Evolutionary conservation across 2,797 vertebrate genomes (phyloP).

Genomic region (Aphelocoma californica): DNA sequence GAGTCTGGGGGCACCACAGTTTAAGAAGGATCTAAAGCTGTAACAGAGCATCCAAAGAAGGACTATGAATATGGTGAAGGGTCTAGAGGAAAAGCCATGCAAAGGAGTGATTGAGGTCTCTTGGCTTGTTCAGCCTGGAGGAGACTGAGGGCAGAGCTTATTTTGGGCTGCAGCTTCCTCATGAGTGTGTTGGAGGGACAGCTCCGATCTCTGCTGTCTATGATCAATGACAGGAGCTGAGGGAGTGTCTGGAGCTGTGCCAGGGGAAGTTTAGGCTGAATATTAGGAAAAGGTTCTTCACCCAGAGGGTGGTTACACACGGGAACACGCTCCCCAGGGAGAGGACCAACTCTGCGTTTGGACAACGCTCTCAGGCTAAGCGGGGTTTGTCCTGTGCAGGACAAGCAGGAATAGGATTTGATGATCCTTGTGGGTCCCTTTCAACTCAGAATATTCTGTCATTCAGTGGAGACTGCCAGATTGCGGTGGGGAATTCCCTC

Average conservation of each 20-base stretch:
- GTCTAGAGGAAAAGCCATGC: neutral
- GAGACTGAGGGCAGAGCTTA: neutral
- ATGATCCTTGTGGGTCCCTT: neutral
- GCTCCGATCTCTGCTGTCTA: neutral
- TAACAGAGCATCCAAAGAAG: neutral
- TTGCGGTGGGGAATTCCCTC: neutral
- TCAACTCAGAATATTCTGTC: neutral
- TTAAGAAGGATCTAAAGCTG: neutral
- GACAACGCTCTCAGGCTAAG: rapidly evolving
- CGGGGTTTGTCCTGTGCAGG: neutral
- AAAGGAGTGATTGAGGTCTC: neutral
- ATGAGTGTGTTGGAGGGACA: neutral
- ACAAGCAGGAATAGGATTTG: neutral
- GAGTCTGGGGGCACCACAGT: neutral
- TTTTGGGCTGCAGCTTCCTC: neutral
- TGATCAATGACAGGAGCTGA: neutral
- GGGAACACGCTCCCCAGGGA: neutral
- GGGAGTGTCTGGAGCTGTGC: rapidly evolving
- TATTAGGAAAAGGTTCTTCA: neutral
- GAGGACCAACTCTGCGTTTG: rapidly evolving
- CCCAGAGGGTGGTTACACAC: neutral
- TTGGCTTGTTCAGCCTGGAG: neutral
- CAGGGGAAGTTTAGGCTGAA: neutral
- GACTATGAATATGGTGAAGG: neutral
- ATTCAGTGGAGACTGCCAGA: neutral